Conservation (phyloP, 2,113 vertebrate species). For the Corythoichthys haematopterus region DNA sequence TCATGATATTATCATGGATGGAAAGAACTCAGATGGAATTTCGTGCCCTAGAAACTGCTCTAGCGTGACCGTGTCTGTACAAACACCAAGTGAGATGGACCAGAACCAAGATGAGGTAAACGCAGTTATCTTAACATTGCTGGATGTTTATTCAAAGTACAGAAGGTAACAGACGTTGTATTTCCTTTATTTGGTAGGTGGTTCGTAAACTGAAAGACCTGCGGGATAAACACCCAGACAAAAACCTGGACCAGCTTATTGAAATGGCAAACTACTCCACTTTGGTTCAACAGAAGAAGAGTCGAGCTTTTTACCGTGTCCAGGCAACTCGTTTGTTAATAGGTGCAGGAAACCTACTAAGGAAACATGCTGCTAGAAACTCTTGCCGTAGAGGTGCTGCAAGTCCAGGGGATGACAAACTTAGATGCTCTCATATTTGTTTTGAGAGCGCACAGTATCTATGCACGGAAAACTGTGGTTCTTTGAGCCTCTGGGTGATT, state of each 20-base stretch:
- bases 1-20: conserved; percentile 76
- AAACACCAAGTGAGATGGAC: conserved; percentile 78
- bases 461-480: conserved; percentile 88
- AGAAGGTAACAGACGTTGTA: neutral
- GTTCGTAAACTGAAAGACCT: conserved; percentile 88
- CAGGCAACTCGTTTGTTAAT: conserved; percentile 90
- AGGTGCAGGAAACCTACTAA: conserved; percentile 86
- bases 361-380: conserved; percentile 78
- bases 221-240: conserved; percentile 87
- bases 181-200: conserved; percentile 51
- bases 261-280: conserved; percentile 89
- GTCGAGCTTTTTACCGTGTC: conserved; percentile 90
- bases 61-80: conserved; percentile 57
- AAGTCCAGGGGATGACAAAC: conserved; percentile 46
- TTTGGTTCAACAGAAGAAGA: conserved; percentile 87
- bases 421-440: conserved; percentile 76
- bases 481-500: conserved; percentile 73
- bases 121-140: neutral
- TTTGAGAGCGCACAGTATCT: conserved; percentile 86
- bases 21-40: conserved; percentile 62
- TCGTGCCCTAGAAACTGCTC: conserved; percentile 52
- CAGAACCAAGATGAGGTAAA: conserved; percentile 81
- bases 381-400: conserved; percentile 46
- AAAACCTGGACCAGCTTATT: conserved; percentile 87
- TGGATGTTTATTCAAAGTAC: neutral